Evolutionary conservation across 2,888 invertebrate genomes (phyloP).

Genomic region (Toxonevra muliebris): DNA sequence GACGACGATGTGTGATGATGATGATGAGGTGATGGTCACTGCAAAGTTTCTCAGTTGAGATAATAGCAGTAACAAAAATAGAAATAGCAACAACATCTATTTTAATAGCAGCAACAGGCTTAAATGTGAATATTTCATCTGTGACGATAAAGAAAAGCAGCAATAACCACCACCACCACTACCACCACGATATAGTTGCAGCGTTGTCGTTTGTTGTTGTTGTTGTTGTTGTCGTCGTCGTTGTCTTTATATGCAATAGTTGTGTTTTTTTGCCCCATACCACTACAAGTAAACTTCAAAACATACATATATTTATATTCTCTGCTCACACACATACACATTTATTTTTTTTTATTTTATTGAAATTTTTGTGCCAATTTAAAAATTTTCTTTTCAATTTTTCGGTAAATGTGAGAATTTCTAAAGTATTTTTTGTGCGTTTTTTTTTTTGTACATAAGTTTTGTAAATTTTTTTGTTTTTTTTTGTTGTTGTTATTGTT

Average conservation of each 20-base stretch:
- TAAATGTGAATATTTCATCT: constrained; percentile 1
- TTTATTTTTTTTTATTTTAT: constrained; percentile 1
- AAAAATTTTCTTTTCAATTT: constrained; percentile 2
- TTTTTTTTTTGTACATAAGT: background rate
- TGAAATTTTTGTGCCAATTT: constrained; percentile 12
- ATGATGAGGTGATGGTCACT: constrained; percentile 39
- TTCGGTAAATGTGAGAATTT: background rate
- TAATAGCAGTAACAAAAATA: constrained; percentile 10
- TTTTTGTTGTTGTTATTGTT: too few relatives aligned
- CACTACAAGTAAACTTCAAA: background rate
- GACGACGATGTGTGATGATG: background rate
- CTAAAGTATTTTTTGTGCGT: background rate
- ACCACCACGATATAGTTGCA: background rate
- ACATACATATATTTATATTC: background rate
- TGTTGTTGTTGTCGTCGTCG: background rate
- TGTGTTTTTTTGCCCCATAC: background rate
- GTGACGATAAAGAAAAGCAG: constrained; percentile 17
- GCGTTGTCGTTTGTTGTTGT: too few relatives aligned
- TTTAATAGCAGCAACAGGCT: background rate
- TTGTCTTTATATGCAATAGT: background rate
- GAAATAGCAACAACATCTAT: background rate
- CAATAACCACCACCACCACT: background rate
- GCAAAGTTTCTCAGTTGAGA: constrained; percentile 27
- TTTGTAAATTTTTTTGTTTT: background rate
- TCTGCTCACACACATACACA: background rate